Evolutionary conservation across 2,113 vertebrate species (phyloP).

Genomic region (Daubentonia madagascariensis): DNA sequence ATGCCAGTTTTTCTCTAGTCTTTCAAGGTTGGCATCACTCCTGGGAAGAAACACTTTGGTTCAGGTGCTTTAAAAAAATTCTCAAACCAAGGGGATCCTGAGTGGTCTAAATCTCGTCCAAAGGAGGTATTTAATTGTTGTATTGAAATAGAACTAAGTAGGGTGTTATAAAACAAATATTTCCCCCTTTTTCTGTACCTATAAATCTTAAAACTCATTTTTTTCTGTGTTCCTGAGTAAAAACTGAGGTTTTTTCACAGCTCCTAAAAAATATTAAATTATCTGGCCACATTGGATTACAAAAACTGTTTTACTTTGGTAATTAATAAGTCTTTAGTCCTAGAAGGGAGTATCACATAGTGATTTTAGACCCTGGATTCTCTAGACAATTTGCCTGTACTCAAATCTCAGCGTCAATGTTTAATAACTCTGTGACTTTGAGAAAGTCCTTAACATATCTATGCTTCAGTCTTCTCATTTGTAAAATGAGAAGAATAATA

Average conservation of each 20-base stretch:
- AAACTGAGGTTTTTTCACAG: neutral
- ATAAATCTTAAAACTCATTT: neutral
- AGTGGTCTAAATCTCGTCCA: neutral
- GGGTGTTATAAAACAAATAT: neutral
- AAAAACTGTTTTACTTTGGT: neutral
- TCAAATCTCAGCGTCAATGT: neutral
- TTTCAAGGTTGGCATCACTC: neutral
- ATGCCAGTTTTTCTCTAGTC: too few species aligned
- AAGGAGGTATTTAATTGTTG: neutral
- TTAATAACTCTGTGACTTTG: neutral
- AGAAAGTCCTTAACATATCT: neutral
- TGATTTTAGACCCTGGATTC: neutral
- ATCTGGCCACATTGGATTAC: neutral
- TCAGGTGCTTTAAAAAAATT: neutral
- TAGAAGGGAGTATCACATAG: neutral
- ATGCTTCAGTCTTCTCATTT: neutral
- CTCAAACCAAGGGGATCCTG: neutral
- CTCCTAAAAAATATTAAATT: neutral
- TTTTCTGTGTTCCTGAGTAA: neutral
- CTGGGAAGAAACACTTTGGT: neutral
- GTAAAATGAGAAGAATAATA: neutral
- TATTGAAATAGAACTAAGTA: neutral
- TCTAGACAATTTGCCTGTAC: neutral
- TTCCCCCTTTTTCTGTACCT: neutral
- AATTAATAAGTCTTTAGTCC: neutral